phyloP scores from a whole-genome alignment of 2,797 vertebrate genomes.

The Sylvilagus floridanus region DNA sequence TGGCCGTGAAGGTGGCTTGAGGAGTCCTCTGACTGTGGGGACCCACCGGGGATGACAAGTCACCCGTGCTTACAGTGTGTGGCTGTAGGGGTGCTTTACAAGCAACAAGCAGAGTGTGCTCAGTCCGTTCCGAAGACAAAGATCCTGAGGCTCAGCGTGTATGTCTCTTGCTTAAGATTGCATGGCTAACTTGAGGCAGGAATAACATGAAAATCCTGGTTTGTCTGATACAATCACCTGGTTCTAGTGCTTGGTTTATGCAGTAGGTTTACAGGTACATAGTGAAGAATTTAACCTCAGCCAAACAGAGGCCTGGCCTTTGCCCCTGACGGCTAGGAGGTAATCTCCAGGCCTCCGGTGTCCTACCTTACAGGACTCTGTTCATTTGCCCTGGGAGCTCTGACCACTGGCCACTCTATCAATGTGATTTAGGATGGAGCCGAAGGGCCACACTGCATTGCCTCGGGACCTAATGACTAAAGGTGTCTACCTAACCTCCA shows the following conservation, averaged over 20 bases:
- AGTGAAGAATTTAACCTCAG: not conserved
- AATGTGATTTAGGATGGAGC: not conserved
- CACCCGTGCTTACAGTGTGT: not conserved
- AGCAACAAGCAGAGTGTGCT: fast-evolving
- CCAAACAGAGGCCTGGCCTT: not conserved
- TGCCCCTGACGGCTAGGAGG: not conserved
- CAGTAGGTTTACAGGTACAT: not conserved
- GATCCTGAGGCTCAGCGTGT: not conserved
- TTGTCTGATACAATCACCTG: not conserved
- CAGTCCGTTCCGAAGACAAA: not conserved
- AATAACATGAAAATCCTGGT: not conserved
- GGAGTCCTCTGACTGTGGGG: not conserved
- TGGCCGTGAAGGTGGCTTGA: not conserved
- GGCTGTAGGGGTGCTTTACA: fast-evolving
- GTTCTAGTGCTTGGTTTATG: not conserved
- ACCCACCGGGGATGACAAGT: not conserved
- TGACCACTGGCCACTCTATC: not conserved
- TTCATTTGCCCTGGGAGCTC: not conserved
- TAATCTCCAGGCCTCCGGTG: not conserved
- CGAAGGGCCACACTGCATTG: not conserved
- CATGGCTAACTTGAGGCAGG: not conserved
- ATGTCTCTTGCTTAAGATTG: not conserved
- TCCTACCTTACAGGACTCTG: not conserved
- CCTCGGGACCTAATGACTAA: not conserved
- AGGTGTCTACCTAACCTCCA: not conserved